These are phyloP conservation scores for Leucania comma DNA, from an alignment of 2,888 invertebrate species.

Conservation along the genomic window DNA sequence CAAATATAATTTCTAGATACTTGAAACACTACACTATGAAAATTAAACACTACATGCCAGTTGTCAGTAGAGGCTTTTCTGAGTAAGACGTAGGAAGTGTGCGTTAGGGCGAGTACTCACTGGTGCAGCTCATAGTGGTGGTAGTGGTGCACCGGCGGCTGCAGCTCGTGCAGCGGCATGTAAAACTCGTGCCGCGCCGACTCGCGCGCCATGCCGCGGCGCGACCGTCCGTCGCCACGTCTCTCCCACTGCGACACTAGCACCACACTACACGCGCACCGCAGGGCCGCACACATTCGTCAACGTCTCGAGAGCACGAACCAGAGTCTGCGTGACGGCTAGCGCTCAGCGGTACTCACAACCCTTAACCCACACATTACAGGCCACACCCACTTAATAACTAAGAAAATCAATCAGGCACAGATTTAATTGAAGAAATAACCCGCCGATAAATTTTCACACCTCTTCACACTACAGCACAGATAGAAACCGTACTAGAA, in stretches of 20 bases:
- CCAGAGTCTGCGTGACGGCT: slow-evolving; percentile 13
- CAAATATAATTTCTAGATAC: too few species aligned
- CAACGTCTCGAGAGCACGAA: slow-evolving; percentile 27
- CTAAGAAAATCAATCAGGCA: background rate
- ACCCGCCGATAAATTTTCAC: background rate
- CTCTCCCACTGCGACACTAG: slow-evolving; percentile 24
- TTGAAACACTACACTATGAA: background rate
- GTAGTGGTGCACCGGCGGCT: slow-evolving; percentile 70
- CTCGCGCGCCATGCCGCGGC: slow-evolving; percentile 76
- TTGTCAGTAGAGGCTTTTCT: background rate
- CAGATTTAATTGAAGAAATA: background rate
- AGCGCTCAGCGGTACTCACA: slow-evolving; percentile 6
- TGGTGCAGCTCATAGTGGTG: slow-evolving; percentile 70
- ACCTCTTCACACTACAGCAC: background rate
- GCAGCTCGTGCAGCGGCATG: slow-evolving; percentile 76
- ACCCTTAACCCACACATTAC: slow-evolving; percentile 21
- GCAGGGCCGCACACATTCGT: slow-evolving; percentile 23
- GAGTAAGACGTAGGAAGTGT: background rate
- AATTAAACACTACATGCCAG: background rate
- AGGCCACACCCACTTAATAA: background rate
- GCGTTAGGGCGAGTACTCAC: slow-evolving; percentile 70
- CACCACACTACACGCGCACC: slow-evolving; percentile 13
- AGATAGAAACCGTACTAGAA: slow-evolving; percentile 9
- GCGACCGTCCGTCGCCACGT: slow-evolving; percentile 35
- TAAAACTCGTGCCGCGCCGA: slow-evolving; percentile 77